These are phyloP conservation scores for Narcine bancroftii DNA, from an alignment of 2,113 vertebrate species.

Conservation along the genomic window DNA sequence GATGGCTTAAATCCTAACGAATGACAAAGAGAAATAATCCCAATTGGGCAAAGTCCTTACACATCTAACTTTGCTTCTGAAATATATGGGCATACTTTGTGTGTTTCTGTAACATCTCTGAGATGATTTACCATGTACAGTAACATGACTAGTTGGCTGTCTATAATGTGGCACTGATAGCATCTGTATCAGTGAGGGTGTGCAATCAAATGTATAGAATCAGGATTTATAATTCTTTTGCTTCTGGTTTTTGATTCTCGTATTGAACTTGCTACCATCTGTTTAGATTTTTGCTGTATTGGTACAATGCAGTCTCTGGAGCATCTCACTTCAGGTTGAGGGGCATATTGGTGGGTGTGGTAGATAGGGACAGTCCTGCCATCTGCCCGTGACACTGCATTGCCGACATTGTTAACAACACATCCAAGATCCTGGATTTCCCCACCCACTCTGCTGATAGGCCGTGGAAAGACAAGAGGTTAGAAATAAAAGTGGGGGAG, in stretches of 20 bases:
- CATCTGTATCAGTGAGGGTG: neutral
- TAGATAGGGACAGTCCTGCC: neutral
- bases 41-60: too few relatives aligned
- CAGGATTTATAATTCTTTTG: neutral
- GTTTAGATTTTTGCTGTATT: neutral
- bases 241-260: neutral
- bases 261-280: neutral
- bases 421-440: neutral
- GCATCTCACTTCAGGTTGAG: neutral
- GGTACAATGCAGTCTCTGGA: neutral
- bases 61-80: neutral
- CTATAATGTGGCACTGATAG: neutral
- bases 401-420: neutral
- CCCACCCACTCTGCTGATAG: neutral
- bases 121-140: too few relatives aligned
- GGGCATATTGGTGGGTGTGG: neutral
- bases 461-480: slow-evolving; percentile 38
- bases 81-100: neutral
- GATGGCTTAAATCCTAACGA: neutral
- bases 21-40: neutral
- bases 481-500: slow-evolving; percentile 39
- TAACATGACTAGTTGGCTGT: neutral
- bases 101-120: neutral
- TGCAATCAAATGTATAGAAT: neutral
- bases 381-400: slow-evolving; percentile 17